A percentile compares a stretch with the other conserved stretches of the same genome.
phyloP scores from a whole-genome alignment of 2,797 vertebrate genomes.

The Chrysocyon brachyurus region DNA sequence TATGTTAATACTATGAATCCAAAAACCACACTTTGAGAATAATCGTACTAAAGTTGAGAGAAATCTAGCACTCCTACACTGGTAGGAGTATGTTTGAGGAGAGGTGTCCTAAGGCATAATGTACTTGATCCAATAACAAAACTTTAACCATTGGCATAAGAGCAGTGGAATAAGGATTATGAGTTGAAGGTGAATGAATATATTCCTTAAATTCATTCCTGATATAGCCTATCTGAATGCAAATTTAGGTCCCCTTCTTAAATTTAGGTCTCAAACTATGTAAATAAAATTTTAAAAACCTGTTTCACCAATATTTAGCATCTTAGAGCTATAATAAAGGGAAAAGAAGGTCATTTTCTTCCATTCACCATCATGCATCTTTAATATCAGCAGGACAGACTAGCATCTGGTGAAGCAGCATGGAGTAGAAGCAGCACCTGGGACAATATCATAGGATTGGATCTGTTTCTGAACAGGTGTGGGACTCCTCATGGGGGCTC shows the following conservation, averaged over 20 bases:
- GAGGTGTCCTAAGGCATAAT: neutral
- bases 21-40: slow-evolving; percentile 33
- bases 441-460: slow-evolving; percentile 46
- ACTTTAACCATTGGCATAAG: slow-evolving; percentile 1
- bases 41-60: neutral
- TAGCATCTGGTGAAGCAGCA: slow-evolving; percentile 77
- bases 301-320: neutral
- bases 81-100: slow-evolving; percentile 20
- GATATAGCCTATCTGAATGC: neutral
- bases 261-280: neutral
- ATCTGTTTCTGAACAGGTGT: slow-evolving; percentile 75
- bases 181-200: neutral
- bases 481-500: slow-evolving; percentile 64
- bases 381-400: slow-evolving; percentile 21
- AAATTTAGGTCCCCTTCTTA: neutral
- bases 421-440: slow-evolving; percentile 71
- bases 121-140: neutral
- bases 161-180: neutral
- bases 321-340: slow-evolving; percentile 2
- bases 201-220: slow-evolving; percentile 42
- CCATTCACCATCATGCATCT: neutral
- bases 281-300: neutral
- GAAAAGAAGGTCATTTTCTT: slow-evolving; percentile 15
- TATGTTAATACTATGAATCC: slow-evolving; percentile 1
- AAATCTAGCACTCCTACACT: neutral